Percentiles rank a stretch among this genome's conserved stretches.
Evolutionary conservation across 2,797 vertebrate genomes (phyloP).

Genomic region (Acanthiza pusilla): DNA sequence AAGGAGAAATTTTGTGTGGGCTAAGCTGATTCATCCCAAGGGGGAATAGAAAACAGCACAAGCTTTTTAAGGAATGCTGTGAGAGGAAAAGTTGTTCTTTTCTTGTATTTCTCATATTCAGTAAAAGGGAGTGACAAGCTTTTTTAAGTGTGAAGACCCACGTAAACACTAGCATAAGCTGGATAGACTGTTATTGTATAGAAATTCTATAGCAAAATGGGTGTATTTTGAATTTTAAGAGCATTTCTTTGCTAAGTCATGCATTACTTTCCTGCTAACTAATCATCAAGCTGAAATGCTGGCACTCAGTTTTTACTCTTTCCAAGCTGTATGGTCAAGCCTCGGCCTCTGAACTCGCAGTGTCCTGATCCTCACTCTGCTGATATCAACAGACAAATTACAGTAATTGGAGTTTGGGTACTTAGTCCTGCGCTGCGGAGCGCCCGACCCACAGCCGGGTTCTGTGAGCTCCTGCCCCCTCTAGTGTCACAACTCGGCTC

Average conservation of each 20-base stretch:
- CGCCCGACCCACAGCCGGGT: neutral
- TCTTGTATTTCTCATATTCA: neutral
- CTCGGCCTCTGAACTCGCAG: neutral
- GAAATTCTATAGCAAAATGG: neutral
- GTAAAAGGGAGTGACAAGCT: neutral
- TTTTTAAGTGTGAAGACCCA: neutral
- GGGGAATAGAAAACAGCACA: neutral
- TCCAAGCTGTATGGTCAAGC: neutral
- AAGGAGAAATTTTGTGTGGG: neutral
- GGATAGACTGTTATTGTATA: neutral
- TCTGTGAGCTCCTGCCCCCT: constrained; percentile 32
- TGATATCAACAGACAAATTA: neutral
- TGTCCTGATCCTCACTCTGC: neutral
- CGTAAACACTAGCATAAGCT: neutral
- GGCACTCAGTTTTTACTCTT: neutral
- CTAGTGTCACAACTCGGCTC: constrained; percentile 10
- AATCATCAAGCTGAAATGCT: neutral
- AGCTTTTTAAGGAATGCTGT: neutral
- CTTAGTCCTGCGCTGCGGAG: neutral
- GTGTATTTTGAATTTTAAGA: neutral
- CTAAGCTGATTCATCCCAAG: neutral
- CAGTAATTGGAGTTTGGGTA: neutral
- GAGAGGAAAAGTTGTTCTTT: neutral
- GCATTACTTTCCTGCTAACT: neutral
- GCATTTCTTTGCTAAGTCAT: neutral